Evolutionary conservation across 2,888 invertebrate genomes (phyloP).

Genomic region (Junonia oenone): DNA sequence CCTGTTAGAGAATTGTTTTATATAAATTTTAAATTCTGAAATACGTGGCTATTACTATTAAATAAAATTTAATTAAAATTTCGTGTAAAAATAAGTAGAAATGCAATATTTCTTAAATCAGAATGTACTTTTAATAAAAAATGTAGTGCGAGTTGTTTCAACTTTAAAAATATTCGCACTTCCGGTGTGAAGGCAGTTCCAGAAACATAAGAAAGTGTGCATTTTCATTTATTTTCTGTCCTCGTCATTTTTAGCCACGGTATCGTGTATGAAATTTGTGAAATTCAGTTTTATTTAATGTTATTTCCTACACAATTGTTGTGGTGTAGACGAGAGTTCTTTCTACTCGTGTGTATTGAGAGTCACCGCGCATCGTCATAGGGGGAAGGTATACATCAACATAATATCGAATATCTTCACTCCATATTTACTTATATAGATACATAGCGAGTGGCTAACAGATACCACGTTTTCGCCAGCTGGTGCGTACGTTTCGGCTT

Average conservation of each 20-base stretch:
- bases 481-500: conserved; percentile 67
- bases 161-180: conserved; percentile 61
- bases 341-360: conserved; percentile 39
- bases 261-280: conserved; percentile 61
- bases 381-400: conserved; percentile 65
- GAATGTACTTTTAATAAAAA: conserved; percentile 42
- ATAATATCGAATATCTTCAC: conserved; percentile 65
- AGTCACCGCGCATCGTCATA: conserved; percentile 64
- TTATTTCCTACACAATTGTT: conserved; percentile 44
- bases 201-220: conserved; percentile 75
- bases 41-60: background rate
- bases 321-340: conserved; percentile 45
- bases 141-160: conserved; percentile 49
- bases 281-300: conserved; percentile 63
- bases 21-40: conserved; percentile 9
- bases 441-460: conserved; percentile 49
- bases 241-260: conserved; percentile 63
- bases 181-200: conserved; percentile 75
- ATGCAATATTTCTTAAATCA: conserved; percentile 55
- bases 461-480: conserved; percentile 78
- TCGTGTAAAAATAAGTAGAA: conserved; percentile 44
- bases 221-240: conserved; percentile 77
- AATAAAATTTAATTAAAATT: conserved; percentile 11
- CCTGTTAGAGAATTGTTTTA: conserved; percentile 28
- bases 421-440: conserved; percentile 63